phyloP scores from a whole-genome alignment of 2,113 vertebrate genomes.

The Otis tarda region DNA sequence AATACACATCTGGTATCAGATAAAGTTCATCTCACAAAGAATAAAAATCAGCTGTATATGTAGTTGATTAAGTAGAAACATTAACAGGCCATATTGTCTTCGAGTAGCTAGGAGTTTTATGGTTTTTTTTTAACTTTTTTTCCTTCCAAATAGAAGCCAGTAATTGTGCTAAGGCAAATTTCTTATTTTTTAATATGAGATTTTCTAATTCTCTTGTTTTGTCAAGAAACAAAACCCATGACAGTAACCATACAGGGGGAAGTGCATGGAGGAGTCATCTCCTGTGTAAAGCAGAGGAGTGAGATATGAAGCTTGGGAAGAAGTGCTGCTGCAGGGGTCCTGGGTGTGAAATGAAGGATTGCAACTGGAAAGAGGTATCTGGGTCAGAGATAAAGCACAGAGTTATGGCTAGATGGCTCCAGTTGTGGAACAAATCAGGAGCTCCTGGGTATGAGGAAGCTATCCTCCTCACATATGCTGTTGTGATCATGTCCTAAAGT shows the following conservation, averaged over 20 bases:
- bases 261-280: accelerated
- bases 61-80: not conserved
- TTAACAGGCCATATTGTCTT: not conserved
- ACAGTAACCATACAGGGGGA: accelerated
- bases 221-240: not conserved
- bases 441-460: not conserved
- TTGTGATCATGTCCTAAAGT: not conserved
- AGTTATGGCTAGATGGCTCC: not conserved
- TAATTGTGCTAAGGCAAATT: not conserved
- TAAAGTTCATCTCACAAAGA: not conserved
- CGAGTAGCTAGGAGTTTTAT: not conserved
- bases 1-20: not conserved
- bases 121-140: not conserved
- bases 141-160: not conserved
- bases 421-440: not conserved
- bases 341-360: not conserved
- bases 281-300: not conserved
- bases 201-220: not conserved
- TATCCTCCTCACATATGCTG: not conserved
- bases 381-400: not conserved
- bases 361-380: not conserved
- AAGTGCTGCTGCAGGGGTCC: not conserved
- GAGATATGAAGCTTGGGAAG: not conserved
- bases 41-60: not conserved
- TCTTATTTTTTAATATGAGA: not conserved